These are phyloP conservation scores for Amazona vittata DNA, from an alignment of 2,113 vertebrate genomes.

Conservation along the genomic window DNA sequence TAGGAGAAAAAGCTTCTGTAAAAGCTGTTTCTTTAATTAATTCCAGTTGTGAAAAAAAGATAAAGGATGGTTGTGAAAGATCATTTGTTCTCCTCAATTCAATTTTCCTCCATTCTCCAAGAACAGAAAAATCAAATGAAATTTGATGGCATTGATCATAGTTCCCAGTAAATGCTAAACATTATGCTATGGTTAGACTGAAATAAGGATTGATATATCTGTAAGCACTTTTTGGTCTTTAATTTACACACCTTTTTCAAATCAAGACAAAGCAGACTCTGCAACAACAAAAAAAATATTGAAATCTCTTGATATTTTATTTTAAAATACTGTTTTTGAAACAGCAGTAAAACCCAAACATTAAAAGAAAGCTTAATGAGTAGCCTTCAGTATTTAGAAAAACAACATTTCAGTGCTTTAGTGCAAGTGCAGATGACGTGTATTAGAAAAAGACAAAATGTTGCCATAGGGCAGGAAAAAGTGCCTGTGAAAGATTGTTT, in stretches of 20 bases:
- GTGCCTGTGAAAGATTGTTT: not conserved
- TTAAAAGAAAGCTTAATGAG: not conserved
- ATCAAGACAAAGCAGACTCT: not conserved
- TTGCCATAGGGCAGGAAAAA: not conserved
- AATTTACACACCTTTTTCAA: not conserved
- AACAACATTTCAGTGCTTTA: rapidly evolving
- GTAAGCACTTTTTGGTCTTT: not conserved
- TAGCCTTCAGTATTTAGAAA: not conserved
- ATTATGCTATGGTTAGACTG: not conserved
- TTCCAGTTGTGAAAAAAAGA: not conserved
- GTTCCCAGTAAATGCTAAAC: not conserved
- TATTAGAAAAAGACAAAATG: not conserved
- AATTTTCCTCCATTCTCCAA: not conserved
- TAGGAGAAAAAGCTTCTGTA: not conserved
- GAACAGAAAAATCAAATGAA: not conserved
- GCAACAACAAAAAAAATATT: not conserved
- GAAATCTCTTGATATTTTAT: not conserved
- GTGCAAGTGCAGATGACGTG: not conserved
- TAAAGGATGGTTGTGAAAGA: not conserved
- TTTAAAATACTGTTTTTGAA: not conserved
- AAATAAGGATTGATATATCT: not conserved
- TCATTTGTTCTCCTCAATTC: not conserved
- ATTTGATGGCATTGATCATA: not conserved
- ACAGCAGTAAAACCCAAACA: not conserved
- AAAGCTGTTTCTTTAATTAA: not conserved